Evolutionary conservation across 2,113 vertebrate genomes (phyloP).

Genomic region (Strix aluco): DNA sequence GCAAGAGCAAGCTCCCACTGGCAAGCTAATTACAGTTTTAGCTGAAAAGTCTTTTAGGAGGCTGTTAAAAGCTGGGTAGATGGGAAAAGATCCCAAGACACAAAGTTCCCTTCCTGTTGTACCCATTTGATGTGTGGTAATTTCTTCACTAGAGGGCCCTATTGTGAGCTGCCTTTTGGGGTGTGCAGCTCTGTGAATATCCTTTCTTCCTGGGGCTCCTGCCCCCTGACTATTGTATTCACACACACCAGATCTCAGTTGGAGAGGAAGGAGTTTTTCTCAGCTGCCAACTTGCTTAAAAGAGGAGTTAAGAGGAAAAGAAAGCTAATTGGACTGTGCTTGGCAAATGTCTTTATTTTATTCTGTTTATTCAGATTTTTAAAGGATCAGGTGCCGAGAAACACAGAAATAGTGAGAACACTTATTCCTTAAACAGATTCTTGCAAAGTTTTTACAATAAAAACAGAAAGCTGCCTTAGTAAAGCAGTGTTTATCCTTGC

Average conservation of each 20-base stretch:
- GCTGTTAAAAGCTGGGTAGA: background rate
- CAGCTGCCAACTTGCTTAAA: constrained; percentile 31
- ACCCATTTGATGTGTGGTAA: background rate
- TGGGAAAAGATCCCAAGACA: background rate
- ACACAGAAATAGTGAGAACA: constrained; percentile 6
- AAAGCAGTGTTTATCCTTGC: constrained; percentile 53
- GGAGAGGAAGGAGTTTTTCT: background rate
- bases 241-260: background rate
- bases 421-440: constrained; percentile 20
- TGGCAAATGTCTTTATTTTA: constrained; percentile 28
- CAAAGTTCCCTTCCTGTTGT: background rate
- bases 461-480: constrained; percentile 25
- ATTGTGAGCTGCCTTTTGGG: background rate
- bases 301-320: constrained; percentile 47
- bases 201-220: background rate
- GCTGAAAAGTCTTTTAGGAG: background rate
- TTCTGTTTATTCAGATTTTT: constrained; percentile 26
- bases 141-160: background rate
- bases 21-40: background rate
- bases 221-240: background rate
- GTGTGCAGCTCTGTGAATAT: background rate
- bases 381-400: background rate
- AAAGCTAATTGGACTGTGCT: constrained; percentile 32
- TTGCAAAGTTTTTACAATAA: constrained; percentile 13
- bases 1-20: background rate